Conservation (phyloP, 1,140 invertebrate genomes). For the Aleiodes sp. region DNA sequence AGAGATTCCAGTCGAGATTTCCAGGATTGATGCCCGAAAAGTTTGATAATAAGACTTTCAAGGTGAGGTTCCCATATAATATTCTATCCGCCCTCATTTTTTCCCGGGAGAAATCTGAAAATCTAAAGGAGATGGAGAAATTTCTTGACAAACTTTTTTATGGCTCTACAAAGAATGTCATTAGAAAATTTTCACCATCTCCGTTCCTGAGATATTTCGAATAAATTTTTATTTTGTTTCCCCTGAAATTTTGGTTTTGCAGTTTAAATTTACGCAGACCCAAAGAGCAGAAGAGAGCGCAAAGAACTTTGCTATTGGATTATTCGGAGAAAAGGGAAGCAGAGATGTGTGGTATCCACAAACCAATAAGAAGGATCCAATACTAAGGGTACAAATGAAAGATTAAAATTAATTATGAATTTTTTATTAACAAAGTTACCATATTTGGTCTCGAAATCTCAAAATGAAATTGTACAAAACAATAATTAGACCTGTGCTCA, state of each 20-base stretch:
- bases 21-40: slow-evolving; percentile 68
- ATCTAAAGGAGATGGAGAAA: too few species aligned
- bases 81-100: too few species aligned
- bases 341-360: slow-evolving; percentile 72
- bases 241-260: slow-evolving; percentile 44
- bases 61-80: too few species aligned
- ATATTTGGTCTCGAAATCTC: too few species aligned
- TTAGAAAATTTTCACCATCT: slow-evolving; percentile 16
- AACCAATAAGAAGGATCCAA: slow-evolving; percentile 72
- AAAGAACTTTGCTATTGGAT: slow-evolving; percentile 74
- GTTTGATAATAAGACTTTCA: slow-evolving; percentile 69
- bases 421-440: neutral
- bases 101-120: too few species aligned
- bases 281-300: slow-evolving; percentile 80
- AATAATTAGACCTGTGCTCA: too few species aligned
- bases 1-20: slow-evolving; percentile 74
- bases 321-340: slow-evolving; percentile 74
- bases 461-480: too few species aligned
- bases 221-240: slow-evolving; percentile 1
- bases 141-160: neutral
- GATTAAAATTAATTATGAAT: neutral
- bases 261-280: slow-evolving; percentile 81
- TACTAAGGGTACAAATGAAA: slow-evolving; percentile 82
- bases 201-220: neutral
- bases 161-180: neutral